Evolutionary conservation across 2,888 invertebrate species (phyloP), one percentile per base, ranked within the genome.

Genomic region (Platerodrilus igneus): DNA sequence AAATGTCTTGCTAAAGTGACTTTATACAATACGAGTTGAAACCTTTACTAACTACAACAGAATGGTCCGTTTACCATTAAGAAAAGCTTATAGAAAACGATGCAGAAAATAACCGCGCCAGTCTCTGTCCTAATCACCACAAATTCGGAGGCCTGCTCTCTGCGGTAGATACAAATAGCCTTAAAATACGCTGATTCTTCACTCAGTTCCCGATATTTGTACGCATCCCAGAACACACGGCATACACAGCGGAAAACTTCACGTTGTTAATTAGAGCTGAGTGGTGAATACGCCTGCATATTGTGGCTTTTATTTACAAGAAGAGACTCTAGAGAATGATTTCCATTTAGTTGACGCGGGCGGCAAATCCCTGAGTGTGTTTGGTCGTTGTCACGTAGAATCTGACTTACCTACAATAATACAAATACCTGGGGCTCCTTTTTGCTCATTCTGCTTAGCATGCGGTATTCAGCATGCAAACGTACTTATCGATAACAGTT

Each of bases 221-320:
- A 36, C 29, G 33, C 40, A 42, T 19, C 29, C 15, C 31, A 29
- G 37, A 34, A 33, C 33, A 14, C 41, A 27, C 30, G 32, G 38
- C 33, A 37, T n/a, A n/a, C 35, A 34, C 39, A 32, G 34, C 34
- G 37, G 43, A 43, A 43, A 48, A 41, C 43, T 48, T 40, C 40
- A 48, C 47, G 43, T 41, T 43, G 41, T 47, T 49, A 51, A 51
- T 51, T 51, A 51, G 47, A 39, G 45, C 34, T 37, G 47, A 26
- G 38, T 45, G 41, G 39, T 31, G 40, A 41, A 36, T 45, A 40
- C 42, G 40, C 38, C 41, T 45, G 42, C 37, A 39, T 32, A 45
- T 40, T 42, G 33, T 22, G 35, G 41, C 47, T 49, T 47, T 51
- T 51, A 49, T 51, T 51, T 51, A 47, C 44, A 45, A 45, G 41